phyloP scores from a whole-genome alignment of 2,888 invertebrate genomes.

The Drosophila anomalipes region DNA sequence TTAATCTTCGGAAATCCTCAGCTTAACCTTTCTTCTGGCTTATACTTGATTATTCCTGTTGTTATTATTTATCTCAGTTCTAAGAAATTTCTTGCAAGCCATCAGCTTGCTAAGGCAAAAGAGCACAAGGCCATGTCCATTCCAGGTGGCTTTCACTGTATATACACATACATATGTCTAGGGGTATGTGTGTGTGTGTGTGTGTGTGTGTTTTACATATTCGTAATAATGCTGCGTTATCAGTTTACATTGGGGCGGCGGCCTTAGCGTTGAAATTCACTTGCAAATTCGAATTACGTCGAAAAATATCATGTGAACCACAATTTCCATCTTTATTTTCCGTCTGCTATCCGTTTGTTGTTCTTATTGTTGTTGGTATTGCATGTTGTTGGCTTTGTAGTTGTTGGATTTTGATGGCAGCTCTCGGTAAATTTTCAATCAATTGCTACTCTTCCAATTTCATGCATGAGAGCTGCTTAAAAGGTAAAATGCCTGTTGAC shows the following conservation, averaged over 20 bases:
- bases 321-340: slow-evolving; percentile 76
- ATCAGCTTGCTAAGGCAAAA: background rate
- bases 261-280: slow-evolving; percentile 56
- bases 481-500: slow-evolving; percentile 80
- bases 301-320: slow-evolving; percentile 80
- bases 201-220: slow-evolving; percentile 30
- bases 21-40: background rate
- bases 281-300: slow-evolving; percentile 79
- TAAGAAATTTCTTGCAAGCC: background rate
- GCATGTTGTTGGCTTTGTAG: slow-evolving; percentile 25
- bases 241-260: slow-evolving; percentile 60
- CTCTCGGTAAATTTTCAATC: slow-evolving; percentile 77
- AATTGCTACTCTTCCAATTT: slow-evolving; percentile 81
- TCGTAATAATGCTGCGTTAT: slow-evolving; percentile 70
- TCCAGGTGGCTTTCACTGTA: background rate
- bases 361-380: slow-evolving; percentile 21
- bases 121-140: background rate
- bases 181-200: background rate
- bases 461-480: slow-evolving; percentile 79
- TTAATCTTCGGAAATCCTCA: background rate
- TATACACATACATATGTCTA: background rate
- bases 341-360: slow-evolving; percentile 21
- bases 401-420: slow-evolving; percentile 60
- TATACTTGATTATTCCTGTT: background rate
- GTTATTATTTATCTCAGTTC: background rate